Evolutionary conservation across 2,113 vertebrate species (phyloP), one percentile per base, ranked within the genome.

Genomic region (Otolemur garnettii): DNA sequence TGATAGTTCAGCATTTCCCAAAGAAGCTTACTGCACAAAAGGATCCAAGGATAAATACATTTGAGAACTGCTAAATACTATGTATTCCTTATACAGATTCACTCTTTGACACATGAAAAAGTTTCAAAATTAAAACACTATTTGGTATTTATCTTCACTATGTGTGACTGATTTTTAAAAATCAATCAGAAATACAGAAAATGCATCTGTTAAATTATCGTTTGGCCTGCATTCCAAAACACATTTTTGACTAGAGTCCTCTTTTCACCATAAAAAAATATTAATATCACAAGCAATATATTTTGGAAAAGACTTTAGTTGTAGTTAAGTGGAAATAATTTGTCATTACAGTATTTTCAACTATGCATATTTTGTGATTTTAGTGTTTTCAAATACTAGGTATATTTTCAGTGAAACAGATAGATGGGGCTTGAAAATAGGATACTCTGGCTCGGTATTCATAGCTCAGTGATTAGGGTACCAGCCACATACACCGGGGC

Each of bases 331-430:
- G 42, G 53, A 59, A 96, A 92, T 57, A 91, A 71, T 30, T 62
- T 91, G 71, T 69, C 8, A 91, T 59, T 21, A 71, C 18, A 84
- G 28, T 80, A 75, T 91, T 62, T 88, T 84, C 2, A n/a, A n/a
- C 14, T n/a, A 87, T 28, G 60, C 64, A 45, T 79, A 66, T 66
- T 87, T 91, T 86, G 87, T 83, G 11, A 92, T 30, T 82, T 82
- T n/a, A 78, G 13, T 64, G 38, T 80, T 74, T 90, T 42, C 33
- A 92, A 50, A 50, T 50, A 84, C 8, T 14, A 71, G 30, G 30
- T 30, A 62, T 71, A 77, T 66, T 94, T 92, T 87, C 55, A 87
- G 14, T 69, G 38, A 87, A 42, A 96, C 95, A 95, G 75, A 87
- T 33, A 7, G 22, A 80, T 24, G 9, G 12, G 30, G 33, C 59